These are phyloP conservation scores for Xenopus laevis DNA, from an alignment of 2,113 vertebrate genomes.

Conservation along the genomic window DNA sequence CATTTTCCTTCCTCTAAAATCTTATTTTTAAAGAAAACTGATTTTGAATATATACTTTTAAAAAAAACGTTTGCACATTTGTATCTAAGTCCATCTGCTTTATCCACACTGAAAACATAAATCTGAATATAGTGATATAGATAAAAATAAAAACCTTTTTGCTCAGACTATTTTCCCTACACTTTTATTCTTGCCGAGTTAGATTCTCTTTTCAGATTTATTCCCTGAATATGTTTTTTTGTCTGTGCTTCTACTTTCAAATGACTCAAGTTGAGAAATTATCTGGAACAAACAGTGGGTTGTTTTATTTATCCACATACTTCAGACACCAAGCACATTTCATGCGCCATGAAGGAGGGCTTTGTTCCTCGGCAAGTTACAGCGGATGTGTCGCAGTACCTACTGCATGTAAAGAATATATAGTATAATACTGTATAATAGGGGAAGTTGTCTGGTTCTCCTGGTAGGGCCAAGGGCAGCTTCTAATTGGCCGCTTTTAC, in stretches of 20 bases:
- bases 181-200: no score
- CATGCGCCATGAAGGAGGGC: not conserved
- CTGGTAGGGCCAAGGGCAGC: not conserved
- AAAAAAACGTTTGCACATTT: no score
- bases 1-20: no score
- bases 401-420: not conserved
- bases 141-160: no score
- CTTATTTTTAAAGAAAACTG: no score
- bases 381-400: not conserved
- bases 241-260: not conserved
- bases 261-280: slow-evolving; percentile 5
- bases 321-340: not conserved
- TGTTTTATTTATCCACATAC: not conserved
- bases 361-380: not conserved
- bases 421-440: not conserved
- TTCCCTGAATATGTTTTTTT: not conserved
- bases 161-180: no score
- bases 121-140: no score
- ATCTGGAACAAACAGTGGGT: not conserved
- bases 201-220: not conserved
- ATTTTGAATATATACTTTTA: no score
- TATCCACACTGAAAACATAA: no score
- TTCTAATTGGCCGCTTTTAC: slow-evolving; percentile 10
- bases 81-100: no score
- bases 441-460: slow-evolving; percentile 1